Base-by-base conservation (phyloP, 2,113 vertebrate species). In the Oryzias woworae region DNA sequence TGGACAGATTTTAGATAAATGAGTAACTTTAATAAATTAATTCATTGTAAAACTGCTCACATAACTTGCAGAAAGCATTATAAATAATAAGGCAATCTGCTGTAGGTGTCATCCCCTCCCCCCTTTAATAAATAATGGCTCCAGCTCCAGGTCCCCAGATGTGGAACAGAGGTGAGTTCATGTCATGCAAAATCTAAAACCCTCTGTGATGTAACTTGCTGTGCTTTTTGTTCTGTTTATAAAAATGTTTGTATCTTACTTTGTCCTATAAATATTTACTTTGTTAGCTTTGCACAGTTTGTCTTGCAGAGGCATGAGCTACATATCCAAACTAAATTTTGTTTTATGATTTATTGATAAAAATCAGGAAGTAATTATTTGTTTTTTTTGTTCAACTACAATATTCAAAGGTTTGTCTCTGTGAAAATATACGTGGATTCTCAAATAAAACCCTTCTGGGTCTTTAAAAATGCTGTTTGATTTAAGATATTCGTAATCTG, bases 81-180 rank as follows among this genome's bases (percentile, higher is more conserved):
- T 90, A 90, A 90, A 90, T 90, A 90, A 89, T 86, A 80, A 80
- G 77, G 64, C 81, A 86, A 86, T 90, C 80, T 88, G 73, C 83
- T 77, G 81, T 62, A 66, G 66, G 73, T 87, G 83, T 88, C 88
- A 85, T 73, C 74, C 49, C 7, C 61, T 28, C 58, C 62, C 62
- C 13, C 31, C 62, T 78, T 89, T 75, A 86, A 87, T 87, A 87
- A 86, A 86, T 87, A 85, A 83, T 73, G 67, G 48, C 60, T 79
- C 60, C 74, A 75, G 70, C 67, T 58, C 69, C 49, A 47, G 48
- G 67, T 53, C 62, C 79, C 73, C 64, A 67, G 26, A 68, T 85
- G 58, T 70, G 65, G 58, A 0, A 24, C 23, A 53, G 51, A 17
- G 23, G 36, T 51, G 53, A 46, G 45, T n/a, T 31, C 49, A 56